A percentile compares a stretch with the other conserved stretches of the same genome.
Evolutionary conservation across 1,140 invertebrate species (phyloP).

Genomic region (Lamellibrachia luymesi): DNA sequence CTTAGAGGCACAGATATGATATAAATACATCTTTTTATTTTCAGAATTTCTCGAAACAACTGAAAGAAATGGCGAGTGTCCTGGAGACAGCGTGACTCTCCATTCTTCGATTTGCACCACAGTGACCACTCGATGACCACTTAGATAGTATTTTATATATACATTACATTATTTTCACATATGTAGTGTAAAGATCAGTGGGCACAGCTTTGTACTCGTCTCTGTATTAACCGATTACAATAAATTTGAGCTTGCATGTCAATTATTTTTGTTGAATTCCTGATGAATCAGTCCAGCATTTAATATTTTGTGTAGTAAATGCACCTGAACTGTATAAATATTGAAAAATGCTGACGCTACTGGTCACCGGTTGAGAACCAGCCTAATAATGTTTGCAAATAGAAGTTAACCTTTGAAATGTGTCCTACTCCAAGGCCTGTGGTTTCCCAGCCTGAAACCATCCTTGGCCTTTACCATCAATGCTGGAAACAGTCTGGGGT

Average conservation of each 20-base stretch:
- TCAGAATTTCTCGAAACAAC: constrained; percentile 14
- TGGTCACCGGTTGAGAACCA: not conserved
- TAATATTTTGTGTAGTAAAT: not conserved
- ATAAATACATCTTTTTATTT: not conserved
- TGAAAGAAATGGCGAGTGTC: constrained; percentile 12
- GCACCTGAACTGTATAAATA: not conserved
- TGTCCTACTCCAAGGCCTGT: not conserved
- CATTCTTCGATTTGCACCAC: too few species aligned
- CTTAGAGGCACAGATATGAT: too few species aligned
- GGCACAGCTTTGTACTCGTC: not conserved
- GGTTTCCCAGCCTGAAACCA: not conserved
- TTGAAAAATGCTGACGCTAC: not conserved
- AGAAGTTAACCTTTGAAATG: not conserved
- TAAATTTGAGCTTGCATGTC: not conserved
- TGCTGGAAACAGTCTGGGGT: not conserved
- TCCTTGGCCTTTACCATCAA: not conserved
- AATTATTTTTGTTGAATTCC: not conserved
- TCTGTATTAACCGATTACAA: not conserved
- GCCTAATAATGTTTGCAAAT: too few species aligned
- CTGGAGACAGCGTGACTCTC: constrained; percentile 3
- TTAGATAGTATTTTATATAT: not conserved
- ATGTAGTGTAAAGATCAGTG: not conserved
- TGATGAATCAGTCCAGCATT: not conserved
- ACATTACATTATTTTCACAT: not conserved
- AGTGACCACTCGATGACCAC: not conserved